Percentiles rank a stretch among this genome's conserved stretches.
These are phyloP conservation scores for Podabrus alpinus DNA, from an alignment of 2,888 invertebrate genomes.

Conservation along the genomic window DNA sequence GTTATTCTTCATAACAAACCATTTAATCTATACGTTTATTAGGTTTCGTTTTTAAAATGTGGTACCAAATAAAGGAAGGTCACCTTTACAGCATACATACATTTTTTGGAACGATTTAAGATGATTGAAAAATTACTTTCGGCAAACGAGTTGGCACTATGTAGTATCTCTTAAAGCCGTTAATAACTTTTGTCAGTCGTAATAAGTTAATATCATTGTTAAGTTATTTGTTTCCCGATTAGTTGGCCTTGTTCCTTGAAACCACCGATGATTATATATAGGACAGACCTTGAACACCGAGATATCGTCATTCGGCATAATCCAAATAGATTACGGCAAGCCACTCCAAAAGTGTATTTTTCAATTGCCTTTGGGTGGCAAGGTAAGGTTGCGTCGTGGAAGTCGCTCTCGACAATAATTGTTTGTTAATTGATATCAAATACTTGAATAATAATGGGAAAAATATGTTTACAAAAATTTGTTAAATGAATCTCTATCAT, in stretches of 20 bases:
- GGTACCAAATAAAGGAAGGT: conserved; percentile 7
- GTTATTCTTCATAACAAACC: conserved; percentile 21
- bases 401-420: not conserved
- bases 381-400: not conserved
- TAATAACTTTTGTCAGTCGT: conserved; percentile 24
- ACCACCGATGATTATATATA: conserved; percentile 27
- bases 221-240: conserved; percentile 31
- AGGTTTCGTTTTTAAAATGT: conserved; percentile 1
- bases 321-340: not conserved
- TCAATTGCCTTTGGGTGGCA: not conserved
- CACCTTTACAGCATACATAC: conserved; percentile 1
- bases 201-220: conserved; percentile 22
- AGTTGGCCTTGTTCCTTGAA: conserved; percentile 31
- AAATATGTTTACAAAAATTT: not conserved
- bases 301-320: conserved; percentile 20
- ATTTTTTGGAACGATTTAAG: not conserved
- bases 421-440: not conserved
- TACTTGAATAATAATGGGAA: not conserved
- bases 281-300: conserved; percentile 26
- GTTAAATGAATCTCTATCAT: conserved; percentile 5
- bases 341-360: not conserved
- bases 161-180: not conserved
- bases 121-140: not conserved
- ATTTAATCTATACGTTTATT: not conserved
- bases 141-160: not conserved